A percentile compares a stretch with the other conserved stretches of the same genome.
Conservation (phyloP, 2,797 vertebrate genomes). For the Emydoidea blandingii region DNA sequence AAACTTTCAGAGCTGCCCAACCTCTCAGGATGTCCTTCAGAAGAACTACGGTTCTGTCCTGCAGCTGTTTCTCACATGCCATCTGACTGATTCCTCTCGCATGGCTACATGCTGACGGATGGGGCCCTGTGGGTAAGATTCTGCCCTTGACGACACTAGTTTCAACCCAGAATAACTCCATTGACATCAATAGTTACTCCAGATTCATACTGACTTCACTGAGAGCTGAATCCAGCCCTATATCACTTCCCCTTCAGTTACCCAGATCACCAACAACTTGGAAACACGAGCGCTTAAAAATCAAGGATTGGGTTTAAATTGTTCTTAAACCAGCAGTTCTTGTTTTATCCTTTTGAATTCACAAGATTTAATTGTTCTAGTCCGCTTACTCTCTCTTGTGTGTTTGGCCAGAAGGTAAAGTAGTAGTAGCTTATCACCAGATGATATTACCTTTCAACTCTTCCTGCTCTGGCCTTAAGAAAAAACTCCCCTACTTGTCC, state of each 20-base stretch:
- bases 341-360: background rate
- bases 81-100: background rate
- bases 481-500: background rate
- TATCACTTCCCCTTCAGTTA: background rate
- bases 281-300: background rate
- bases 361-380: background rate
- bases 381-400: accelerated
- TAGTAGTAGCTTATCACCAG: background rate
- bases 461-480: background rate
- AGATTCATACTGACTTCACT: background rate
- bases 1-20: background rate
- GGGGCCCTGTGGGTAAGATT: background rate
- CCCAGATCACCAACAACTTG: background rate
- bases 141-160: background rate
- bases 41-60: background rate
- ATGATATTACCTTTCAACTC: conserved; percentile 40
- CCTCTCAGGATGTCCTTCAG: background rate
- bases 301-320: background rate
- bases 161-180: background rate
- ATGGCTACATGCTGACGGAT: background rate
- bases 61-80: background rate
- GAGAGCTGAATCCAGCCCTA: background rate
- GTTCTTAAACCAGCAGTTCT: background rate
- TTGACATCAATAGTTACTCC: background rate
- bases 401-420: conserved; percentile 1